phyloP scores from a whole-genome alignment of 64 coral and sea anemone genomes.

The Montipora foliosa region DNA sequence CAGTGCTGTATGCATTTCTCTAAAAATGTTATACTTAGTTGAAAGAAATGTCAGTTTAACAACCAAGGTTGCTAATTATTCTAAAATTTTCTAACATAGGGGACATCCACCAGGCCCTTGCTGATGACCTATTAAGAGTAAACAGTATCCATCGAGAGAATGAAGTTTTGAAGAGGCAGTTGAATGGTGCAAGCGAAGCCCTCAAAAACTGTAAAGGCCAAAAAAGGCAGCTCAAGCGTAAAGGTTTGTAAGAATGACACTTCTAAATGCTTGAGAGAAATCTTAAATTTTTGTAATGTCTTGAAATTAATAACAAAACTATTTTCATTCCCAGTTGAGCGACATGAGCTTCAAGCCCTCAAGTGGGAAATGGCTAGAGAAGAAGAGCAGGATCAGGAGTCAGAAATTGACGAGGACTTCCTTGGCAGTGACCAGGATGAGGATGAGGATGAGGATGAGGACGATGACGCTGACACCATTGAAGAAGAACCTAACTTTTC shows the following conservation, averaged over 20 bases:
- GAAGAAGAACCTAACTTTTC: background rate
- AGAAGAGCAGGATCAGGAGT: background rate
- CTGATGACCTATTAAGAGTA: too few relatives aligned
- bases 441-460: background rate
- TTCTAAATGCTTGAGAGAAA: background rate
- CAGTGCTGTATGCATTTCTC: too few relatives aligned
- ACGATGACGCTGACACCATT: slow-evolving; percentile 10
- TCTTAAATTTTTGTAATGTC: background rate
- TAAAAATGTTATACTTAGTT: too few relatives aligned
- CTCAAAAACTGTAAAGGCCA: background rate
- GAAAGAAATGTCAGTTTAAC: too few relatives aligned
- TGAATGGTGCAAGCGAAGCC: background rate
- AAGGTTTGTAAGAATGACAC: background rate
- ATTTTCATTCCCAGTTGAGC: background rate
- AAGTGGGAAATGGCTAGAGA: background rate
- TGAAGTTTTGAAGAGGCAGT: background rate
- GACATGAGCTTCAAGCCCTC: background rate
- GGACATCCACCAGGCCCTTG: too few relatives aligned
- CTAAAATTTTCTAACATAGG: too few relatives aligned
- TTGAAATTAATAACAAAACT: background rate
- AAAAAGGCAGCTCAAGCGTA: background rate
- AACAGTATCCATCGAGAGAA: too few relatives aligned
- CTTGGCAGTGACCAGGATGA: slow-evolving; percentile 8
- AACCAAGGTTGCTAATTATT: too few relatives aligned
- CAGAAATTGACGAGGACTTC: background rate